Percentiles rank a stretch among this genome's conserved stretches.
Evolutionary conservation across 2,888 invertebrate species (phyloP).

Genomic region (Drosophila anomelani): DNA sequence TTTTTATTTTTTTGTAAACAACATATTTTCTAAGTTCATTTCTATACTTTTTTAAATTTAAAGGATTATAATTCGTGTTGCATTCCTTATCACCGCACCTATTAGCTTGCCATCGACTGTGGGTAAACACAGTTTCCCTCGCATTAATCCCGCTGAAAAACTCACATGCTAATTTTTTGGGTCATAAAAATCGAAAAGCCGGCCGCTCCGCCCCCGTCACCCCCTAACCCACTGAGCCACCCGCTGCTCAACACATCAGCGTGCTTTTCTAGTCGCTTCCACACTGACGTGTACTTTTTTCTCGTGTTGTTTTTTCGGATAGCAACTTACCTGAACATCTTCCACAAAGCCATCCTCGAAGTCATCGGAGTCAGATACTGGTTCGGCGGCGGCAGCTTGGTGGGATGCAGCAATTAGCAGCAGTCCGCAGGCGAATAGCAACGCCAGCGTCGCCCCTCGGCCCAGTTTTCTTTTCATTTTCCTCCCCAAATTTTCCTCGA

Average conservation of each 20-base stretch:
- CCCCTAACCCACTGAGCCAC: neutral
- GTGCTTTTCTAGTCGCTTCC: constrained; percentile 46
- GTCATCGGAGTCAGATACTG: constrained; percentile 59
- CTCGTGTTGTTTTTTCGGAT: constrained; percentile 15
- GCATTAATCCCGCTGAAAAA: constrained; percentile 22
- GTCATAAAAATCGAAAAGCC: constrained; percentile 41
- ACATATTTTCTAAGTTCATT: no score
- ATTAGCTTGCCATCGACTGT: constrained; percentile 21
- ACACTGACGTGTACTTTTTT: constrained; percentile 81
- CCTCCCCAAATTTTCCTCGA: constrained; percentile 35
- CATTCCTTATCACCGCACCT: neutral
- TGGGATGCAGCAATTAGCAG: constrained; percentile 28
- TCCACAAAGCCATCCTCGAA: constrained; percentile 80
- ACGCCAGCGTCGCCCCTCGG: constrained; percentile 57
- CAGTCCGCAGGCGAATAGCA: constrained; percentile 57
- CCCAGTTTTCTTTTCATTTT: constrained; percentile 67
- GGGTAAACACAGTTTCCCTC: constrained; percentile 38
- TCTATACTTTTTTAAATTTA: no score
- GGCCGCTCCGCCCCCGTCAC: constrained; percentile 13
- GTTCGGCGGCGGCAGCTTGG: constrained; percentile 38
- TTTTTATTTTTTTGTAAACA: no score
- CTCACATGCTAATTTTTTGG: constrained; percentile 44
- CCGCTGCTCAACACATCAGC: constrained; percentile 9
- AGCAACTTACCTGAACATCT: constrained; percentile 75
- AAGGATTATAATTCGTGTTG: neutral